These are phyloP conservation scores for Muntiacus muntjak DNA, from an alignment of 2,113 vertebrate species.

Conservation along the genomic window DNA sequence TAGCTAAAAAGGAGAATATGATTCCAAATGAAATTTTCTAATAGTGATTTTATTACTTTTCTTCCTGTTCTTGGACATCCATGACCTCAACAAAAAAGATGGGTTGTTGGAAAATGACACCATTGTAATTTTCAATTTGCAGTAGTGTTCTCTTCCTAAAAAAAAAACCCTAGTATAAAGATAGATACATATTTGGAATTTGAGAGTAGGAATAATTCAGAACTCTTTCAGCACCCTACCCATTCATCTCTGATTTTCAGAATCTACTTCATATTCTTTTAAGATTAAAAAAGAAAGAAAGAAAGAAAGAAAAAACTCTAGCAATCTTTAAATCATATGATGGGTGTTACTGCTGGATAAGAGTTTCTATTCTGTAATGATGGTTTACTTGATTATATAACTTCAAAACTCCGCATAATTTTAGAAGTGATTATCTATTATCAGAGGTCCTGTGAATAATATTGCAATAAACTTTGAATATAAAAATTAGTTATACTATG, in stretches of 20 bases:
- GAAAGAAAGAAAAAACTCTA: neutral
- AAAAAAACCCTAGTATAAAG: neutral
- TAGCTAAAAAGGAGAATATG: neutral
- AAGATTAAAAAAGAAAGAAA: neutral
- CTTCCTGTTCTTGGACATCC: neutral
- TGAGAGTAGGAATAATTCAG: neutral
- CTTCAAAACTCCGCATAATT: neutral
- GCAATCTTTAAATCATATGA: neutral
- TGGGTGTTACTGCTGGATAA: neutral
- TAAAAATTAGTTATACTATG: neutral
- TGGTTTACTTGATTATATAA: neutral
- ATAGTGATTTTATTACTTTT: neutral
- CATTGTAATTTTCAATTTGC: neutral
- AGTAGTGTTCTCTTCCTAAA: neutral
- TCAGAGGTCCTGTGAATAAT: neutral
- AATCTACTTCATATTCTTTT: neutral
- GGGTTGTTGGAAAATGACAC: neutral
- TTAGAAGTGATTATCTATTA: neutral
- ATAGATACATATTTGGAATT: neutral
- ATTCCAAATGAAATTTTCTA: neutral
- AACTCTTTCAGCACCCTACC: neutral
- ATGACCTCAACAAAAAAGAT: neutral
- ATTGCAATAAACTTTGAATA: neutral
- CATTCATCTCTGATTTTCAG: neutral
- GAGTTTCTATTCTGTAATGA: neutral